These are phyloP conservation scores for Rosalia funebris DNA, from an alignment of 2,888 invertebrate genomes.

Conservation along the genomic window DNA sequence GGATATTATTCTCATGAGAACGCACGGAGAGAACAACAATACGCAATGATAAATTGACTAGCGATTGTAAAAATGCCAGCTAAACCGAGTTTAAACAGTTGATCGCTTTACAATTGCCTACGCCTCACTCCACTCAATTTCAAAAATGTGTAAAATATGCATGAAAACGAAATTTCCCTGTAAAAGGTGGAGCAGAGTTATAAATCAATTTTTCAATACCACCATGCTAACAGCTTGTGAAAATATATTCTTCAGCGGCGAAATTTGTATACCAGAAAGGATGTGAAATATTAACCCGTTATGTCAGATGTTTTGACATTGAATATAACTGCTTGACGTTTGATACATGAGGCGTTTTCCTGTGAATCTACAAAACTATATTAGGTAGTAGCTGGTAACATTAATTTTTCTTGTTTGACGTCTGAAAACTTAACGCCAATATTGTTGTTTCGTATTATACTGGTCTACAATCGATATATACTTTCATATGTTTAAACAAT, in stretches of 20 bases:
- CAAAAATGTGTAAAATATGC: slow-evolving; percentile 51
- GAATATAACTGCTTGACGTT: background rate
- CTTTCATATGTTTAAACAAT: too few relatives aligned
- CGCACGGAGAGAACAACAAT: background rate
- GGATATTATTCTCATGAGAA: slow-evolving; percentile 6
- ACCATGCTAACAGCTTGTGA: slow-evolving; percentile 49
- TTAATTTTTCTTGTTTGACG: too few relatives aligned
- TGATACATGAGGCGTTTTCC: background rate
- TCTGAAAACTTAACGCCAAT: too few relatives aligned
- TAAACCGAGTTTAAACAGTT: slow-evolving; percentile 26
- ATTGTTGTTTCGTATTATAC: too few relatives aligned
- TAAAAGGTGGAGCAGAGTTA: slow-evolving; percentile 41
- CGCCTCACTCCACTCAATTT: slow-evolving; percentile 35
- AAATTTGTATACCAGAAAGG: slow-evolving; percentile 21
- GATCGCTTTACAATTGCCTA: slow-evolving; percentile 38
- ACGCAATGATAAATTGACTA: slow-evolving; percentile 18
- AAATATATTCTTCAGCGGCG: slow-evolving; percentile 43
- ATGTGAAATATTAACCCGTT: slow-evolving; percentile 21
- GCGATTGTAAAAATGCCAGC: slow-evolving; percentile 19
- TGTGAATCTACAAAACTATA: too few relatives aligned
- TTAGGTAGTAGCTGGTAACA: too few relatives aligned
- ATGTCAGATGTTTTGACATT: slow-evolving; percentile 7
- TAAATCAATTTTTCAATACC: slow-evolving; percentile 52
- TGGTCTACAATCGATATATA: too few relatives aligned
- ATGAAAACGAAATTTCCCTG: slow-evolving; percentile 50